A percentile compares a stretch with the other conserved stretches of the same genome.
Evolutionary conservation across 2,888 invertebrate genomes (phyloP).

Genomic region (Eristalinus sepulchralis): DNA sequence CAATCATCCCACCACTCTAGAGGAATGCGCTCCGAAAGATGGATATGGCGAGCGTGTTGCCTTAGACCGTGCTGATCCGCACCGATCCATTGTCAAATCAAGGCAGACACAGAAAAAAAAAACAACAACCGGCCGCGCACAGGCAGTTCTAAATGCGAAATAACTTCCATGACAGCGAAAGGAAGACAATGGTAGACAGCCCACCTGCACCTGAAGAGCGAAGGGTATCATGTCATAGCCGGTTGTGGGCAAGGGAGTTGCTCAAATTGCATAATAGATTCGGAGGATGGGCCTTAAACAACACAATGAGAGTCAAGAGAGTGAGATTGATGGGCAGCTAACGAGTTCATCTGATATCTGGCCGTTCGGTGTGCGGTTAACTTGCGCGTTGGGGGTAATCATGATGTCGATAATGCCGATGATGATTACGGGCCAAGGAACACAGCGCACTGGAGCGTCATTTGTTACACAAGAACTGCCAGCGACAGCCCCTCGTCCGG

Average conservation of each 20-base stretch:
- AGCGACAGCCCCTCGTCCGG: neutral
- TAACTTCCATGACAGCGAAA: conserved; percentile 40
- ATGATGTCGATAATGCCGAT: conserved; percentile 59
- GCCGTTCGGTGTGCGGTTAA: conserved; percentile 8
- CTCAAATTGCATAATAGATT: conserved; percentile 64
- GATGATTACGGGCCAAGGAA: conserved; percentile 52
- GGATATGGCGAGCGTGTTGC: neutral
- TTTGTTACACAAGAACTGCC: conserved; percentile 52
- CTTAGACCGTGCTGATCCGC: neutral
- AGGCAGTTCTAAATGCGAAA: conserved; percentile 24
- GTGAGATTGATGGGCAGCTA: conserved; percentile 61
- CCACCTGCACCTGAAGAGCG: conserved; percentile 7
- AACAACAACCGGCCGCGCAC: neutral
- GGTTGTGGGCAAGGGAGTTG: conserved; percentile 36
- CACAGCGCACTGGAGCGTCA: conserved; percentile 32
- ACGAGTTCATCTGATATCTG: conserved; percentile 61
- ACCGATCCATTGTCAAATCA: conserved; percentile 1
- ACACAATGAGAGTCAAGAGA: conserved; percentile 37
- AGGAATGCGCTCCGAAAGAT: neutral
- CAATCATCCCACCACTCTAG: conserved; percentile 31
- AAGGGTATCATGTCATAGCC: conserved; percentile 32
- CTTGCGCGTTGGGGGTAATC: conserved; percentile 43
- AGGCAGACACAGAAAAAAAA: neutral
- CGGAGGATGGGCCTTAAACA: conserved; percentile 32
- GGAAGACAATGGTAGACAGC: conserved; percentile 44